phyloP scores from a whole-genome alignment of 2,797 vertebrate genomes.

The Lutjanus argentimaculatus region DNA sequence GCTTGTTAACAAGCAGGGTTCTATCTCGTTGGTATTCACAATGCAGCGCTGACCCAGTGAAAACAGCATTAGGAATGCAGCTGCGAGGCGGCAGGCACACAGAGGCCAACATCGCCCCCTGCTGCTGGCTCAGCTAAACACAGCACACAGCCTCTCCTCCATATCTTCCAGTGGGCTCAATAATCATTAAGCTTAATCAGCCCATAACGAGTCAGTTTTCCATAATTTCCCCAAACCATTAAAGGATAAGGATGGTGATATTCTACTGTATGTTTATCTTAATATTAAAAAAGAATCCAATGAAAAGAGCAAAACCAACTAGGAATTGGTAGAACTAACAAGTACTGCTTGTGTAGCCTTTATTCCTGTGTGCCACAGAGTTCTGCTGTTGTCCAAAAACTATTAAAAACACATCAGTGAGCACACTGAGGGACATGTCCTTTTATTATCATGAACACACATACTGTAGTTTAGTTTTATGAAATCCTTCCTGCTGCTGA shows the following conservation, averaged over 20 bases:
- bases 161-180: background rate
- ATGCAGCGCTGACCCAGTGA: slow-evolving; percentile 66
- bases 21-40: slow-evolving; percentile 76
- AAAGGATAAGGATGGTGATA: background rate
- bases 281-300: background rate
- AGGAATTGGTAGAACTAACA: background rate
- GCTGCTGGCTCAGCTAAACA: slow-evolving; percentile 56
- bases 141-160: slow-evolving; percentile 4
- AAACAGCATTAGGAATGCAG: slow-evolving; percentile 70
- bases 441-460: background rate
- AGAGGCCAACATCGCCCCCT: slow-evolving; percentile 78
- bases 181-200: slow-evolving; percentile 2
- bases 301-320: background rate
- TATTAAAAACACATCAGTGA: background rate
- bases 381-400: background rate
- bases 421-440: background rate
- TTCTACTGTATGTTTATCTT: background rate
- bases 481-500: background rate
- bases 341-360: too few relatives aligned
- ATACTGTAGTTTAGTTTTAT: background rate
- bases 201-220: background rate
- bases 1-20: slow-evolving; percentile 67
- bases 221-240: background rate
- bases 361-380: background rate
- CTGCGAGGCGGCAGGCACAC: slow-evolving; percentile 40